Conservation (phyloP, 1,140 invertebrate genomes). For the Chrysopa pallens region DNA sequence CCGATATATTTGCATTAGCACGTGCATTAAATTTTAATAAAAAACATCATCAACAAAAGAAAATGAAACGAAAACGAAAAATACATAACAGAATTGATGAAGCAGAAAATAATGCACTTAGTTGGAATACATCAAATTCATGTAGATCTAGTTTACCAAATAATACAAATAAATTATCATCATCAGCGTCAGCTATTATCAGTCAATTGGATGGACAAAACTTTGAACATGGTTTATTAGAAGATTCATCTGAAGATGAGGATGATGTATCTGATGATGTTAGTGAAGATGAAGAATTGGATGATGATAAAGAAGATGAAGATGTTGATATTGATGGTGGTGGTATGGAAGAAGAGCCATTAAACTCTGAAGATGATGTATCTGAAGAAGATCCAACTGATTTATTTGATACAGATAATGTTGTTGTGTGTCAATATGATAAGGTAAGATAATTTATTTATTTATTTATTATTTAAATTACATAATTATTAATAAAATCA, state of each 20-base stretch:
- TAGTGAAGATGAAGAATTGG: conserved; percentile 54
- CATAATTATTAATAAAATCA: too few relatives aligned
- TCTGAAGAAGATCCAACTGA: conserved; percentile 91
- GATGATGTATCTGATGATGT: conserved; percentile 44
- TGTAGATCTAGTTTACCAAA: conserved; percentile 6
- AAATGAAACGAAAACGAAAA: background rate
- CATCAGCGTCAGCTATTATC: conserved; percentile 9
- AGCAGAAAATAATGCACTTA: too few relatives aligned
- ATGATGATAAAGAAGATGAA: conserved; percentile 59
- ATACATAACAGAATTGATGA: conserved; percentile 6
- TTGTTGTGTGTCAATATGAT: conserved; percentile 98
- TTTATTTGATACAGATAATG: conserved; percentile 95
- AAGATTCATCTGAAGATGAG: conserved; percentile 45
- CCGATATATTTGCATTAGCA: background rate
- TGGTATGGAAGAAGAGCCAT: conserved; percentile 74
- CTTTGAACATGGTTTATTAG: conserved; percentile 45
- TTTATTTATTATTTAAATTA: too few relatives aligned
- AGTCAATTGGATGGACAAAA: conserved; percentile 17
- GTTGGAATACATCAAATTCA: too few relatives aligned
- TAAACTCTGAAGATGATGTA: conserved; percentile 92
- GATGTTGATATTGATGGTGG: conserved; percentile 46
- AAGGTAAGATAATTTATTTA: too few relatives aligned
- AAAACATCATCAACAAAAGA: background rate
- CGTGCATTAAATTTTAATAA: background rate
- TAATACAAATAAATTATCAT: conserved; percentile 1